These are phyloP conservation scores for Podiceps cristatus DNA, from an alignment of 2,113 vertebrate species.

Conservation along the genomic window DNA sequence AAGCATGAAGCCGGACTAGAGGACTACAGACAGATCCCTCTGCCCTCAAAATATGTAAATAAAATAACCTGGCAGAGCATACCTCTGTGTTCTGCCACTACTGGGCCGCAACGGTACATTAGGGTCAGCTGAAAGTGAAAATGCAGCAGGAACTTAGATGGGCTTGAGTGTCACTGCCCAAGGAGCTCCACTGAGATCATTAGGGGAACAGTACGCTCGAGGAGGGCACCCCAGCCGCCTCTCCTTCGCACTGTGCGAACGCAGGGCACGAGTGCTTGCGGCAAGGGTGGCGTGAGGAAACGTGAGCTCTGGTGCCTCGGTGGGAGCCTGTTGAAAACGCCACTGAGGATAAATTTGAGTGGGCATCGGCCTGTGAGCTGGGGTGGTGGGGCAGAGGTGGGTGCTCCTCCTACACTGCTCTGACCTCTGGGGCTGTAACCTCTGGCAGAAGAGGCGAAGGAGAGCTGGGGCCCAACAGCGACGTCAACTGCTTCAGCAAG, in stretches of 20 bases:
- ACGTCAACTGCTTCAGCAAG: rapidly evolving
- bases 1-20: not conserved
- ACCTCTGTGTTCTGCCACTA: not conserved
- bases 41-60: not conserved
- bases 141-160: not conserved
- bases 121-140: not conserved
- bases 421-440: not conserved
- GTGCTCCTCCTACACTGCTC: not conserved
- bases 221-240: not conserved
- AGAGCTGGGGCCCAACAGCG: not conserved
- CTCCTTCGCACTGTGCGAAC: rapidly evolving
- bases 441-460: not conserved
- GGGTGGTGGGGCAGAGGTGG: not conserved
- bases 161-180: not conserved
- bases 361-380: not conserved
- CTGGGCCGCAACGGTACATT: not conserved
- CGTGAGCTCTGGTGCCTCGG: not conserved
- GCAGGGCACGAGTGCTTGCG: not conserved
- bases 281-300: not conserved
- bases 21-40: not conserved
- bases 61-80: not conserved
- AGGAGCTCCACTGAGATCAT: not conserved
- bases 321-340: not conserved
- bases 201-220: rapidly evolving
- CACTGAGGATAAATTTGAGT: not conserved